Conservation (phyloP, 2,113 vertebrate genomes). For the Cygnus buccinator region DNA sequence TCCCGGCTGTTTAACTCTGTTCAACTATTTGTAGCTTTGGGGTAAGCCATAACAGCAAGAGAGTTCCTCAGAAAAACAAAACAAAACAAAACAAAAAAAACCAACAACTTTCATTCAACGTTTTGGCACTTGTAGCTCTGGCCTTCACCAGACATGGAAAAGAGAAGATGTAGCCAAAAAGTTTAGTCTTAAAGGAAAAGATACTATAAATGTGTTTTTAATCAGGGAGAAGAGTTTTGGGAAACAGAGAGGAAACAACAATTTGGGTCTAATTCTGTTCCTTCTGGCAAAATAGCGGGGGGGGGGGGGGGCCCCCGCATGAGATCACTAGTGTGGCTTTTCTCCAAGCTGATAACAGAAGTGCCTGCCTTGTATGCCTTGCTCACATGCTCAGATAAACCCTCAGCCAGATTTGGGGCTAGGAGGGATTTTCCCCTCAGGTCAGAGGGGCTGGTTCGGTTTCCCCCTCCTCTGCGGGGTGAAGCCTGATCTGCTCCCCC, state of each 20-base stretch:
- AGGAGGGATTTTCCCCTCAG: not conserved
- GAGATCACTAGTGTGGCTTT: conserved; percentile 32
- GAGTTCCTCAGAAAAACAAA: not conserved
- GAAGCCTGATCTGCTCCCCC: not conserved
- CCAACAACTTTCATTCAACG: not conserved
- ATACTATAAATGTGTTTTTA: conserved; percentile 25
- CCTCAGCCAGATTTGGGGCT: not conserved
- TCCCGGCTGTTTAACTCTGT: not conserved
- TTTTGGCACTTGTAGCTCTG: conserved; percentile 24
- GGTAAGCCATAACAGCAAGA: not conserved
- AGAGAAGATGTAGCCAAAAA: conserved; percentile 20
- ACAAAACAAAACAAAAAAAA: not conserved
- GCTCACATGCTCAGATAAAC: conserved; percentile 27
- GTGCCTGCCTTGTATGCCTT: not conserved
- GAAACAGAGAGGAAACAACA: conserved; percentile 42
- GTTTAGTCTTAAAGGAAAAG: not conserved
- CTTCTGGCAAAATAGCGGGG: conserved; percentile 23
- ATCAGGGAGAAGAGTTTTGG: not conserved
- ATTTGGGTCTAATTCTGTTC: conserved; percentile 19
- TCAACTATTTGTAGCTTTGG: not conserved
- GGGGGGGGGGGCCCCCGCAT: not conserved
- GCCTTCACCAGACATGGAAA: conserved; percentile 25
- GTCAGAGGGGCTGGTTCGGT: not conserved
- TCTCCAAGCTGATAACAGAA: conserved; percentile 52
- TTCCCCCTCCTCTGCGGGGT: not conserved